Base-by-base conservation (phyloP, 2,797 vertebrate species). In the Cyclura pinguis region DNA sequence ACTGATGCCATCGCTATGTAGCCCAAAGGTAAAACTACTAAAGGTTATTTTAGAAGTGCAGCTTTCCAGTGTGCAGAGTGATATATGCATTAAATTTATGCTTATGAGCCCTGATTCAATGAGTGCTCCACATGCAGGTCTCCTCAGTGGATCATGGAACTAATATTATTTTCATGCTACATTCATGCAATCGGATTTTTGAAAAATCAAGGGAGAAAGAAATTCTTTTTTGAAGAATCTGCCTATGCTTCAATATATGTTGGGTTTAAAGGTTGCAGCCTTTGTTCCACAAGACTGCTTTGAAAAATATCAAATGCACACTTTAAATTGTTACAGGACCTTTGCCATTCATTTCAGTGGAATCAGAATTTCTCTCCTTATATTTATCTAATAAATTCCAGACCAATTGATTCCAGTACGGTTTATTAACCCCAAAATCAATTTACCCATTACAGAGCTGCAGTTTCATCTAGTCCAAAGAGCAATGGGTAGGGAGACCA, bases 341-440 rank as follows among this genome's bases (percentile, higher is more conserved):
- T 82, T 88, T 55, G 64, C 24, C 57, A 38, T 62, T 42, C 50
- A 86, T 73, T 86, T 73, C 42, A 62, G 67, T 20, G 55, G 32
- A 86, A 64, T 52, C 72, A 76, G 67, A 35, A 64, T 82, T 83
- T 67, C 67, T 67, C 42, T 42, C 32, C 27, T 69, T 80, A 83
- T 76, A 76, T 87, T 83, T 76, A 42, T 80, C 35, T 64, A 86
- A 87, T 62, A 67, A 29, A 59, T 90, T 90, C 27, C 47, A 90
- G 76, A 80, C 50, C 35, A 86, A 80, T 47, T 80, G 77, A 59
- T 80, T 90, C 62, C 52, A 59, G 35, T 47, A 80, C 35, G 52
- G 47, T 78, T 89, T 85, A 89, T 89, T 85, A 85, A 90, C 50
- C 64, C 84, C 59, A 62, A 89, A 89, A 90, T 90, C 84, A 86